A percentile compares a stretch with the other conserved stretches of the same genome.
These are phyloP conservation scores for Peromyscus attwateri DNA, from an alignment of 2,797 vertebrate genomes.

Conservation along the genomic window DNA sequence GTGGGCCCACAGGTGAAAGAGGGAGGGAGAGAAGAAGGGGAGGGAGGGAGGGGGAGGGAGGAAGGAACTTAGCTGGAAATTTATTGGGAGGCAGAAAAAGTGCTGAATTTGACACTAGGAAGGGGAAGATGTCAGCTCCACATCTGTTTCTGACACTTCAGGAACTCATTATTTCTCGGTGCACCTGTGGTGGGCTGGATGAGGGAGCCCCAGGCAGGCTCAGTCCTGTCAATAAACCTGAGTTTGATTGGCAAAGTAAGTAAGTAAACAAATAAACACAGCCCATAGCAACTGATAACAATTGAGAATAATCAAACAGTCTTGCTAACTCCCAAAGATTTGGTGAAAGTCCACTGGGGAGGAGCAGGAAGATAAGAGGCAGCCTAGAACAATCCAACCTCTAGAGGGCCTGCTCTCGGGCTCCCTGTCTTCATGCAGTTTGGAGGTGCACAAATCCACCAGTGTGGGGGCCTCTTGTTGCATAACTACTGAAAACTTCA, in stretches of 20 bases:
- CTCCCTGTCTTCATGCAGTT: neutral
- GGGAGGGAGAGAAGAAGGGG: neutral
- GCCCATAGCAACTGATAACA: neutral
- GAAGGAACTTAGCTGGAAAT: slow-evolving; percentile 55
- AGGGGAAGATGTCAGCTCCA: slow-evolving; percentile 79
- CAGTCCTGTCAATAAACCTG: slow-evolving; percentile 79
- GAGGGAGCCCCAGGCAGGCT: slow-evolving; percentile 75
- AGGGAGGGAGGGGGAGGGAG: slow-evolving; percentile 23
- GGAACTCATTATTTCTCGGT: slow-evolving; percentile 84
- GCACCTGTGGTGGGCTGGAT: neutral
- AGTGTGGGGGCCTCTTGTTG: neutral
- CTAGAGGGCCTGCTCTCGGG: fast-evolving
- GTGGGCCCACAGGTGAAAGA: neutral
- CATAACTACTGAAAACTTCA: neutral
- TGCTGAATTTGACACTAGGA: slow-evolving; percentile 78
- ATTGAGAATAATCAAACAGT: neutral
- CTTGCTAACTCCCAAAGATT: neutral
- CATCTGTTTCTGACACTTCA: slow-evolving; percentile 81
- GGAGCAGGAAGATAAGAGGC: neutral
- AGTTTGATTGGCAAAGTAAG: slow-evolving; percentile 74
- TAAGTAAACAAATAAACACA: slow-evolving; percentile 76
- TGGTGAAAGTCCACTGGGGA: neutral
- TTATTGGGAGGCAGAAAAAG: slow-evolving; percentile 75
- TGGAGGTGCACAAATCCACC: neutral
- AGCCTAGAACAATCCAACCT: neutral